phyloP scores from a whole-genome alignment of 2,888 invertebrate species.

The Zele albiditarsus region DNA sequence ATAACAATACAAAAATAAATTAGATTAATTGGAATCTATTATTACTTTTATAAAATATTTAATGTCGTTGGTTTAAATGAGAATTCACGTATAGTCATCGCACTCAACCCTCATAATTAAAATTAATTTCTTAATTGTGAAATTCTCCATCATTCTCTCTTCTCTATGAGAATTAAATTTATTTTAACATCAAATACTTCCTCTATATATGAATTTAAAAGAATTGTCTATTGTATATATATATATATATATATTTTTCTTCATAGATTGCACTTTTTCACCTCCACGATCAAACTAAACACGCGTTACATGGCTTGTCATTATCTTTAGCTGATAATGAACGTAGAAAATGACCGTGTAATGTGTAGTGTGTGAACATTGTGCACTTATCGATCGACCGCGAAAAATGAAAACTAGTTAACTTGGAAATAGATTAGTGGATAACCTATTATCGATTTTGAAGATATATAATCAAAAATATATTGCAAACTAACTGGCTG shows the following conservation, averaged over 20 bases:
- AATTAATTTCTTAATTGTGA: not conserved
- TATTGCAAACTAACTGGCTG: constrained; percentile 63
- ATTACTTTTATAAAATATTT: not conserved
- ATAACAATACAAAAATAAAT: not conserved
- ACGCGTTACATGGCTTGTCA: constrained; percentile 55
- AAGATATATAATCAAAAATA: constrained; percentile 60
- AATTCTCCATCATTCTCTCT: too few relatives aligned
- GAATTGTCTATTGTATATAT: too few relatives aligned
- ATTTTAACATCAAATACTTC: too few relatives aligned
- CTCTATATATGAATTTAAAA: too few relatives aligned
- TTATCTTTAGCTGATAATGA: constrained; percentile 60
- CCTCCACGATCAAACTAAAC: not conserved
- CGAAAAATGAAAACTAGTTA: constrained; percentile 29
- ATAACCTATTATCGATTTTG: constrained; percentile 60
- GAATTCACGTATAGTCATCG: not conserved
- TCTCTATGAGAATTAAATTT: too few relatives aligned
- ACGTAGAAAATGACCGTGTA: constrained; percentile 57
- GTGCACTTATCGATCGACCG: constrained; percentile 53
- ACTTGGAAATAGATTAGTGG: constrained; percentile 51
- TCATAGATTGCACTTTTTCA: constrained; percentile 27
- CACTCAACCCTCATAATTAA: not conserved
- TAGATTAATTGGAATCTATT: constrained; percentile 4
- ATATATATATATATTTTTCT: not conserved
- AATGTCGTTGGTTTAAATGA: not conserved
- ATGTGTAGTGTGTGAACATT: constrained; percentile 46